Conservation (phyloP, 2,888 invertebrate species). For the Drosophila stalkeri region DNA sequence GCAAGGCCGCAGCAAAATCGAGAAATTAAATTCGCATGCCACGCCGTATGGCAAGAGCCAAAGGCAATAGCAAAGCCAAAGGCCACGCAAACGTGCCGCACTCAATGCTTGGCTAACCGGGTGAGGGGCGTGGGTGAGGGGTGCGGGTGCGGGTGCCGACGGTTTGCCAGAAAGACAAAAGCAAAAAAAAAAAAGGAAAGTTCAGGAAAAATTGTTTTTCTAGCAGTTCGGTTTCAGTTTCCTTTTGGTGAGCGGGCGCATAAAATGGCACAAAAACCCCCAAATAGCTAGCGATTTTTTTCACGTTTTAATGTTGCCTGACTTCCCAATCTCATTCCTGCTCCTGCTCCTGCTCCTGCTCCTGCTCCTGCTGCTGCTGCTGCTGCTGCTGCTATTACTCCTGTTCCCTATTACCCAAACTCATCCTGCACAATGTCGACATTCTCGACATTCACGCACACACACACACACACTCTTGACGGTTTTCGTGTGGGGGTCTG, state of each 20-base stretch:
- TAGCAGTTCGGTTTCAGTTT: constrained; percentile 71
- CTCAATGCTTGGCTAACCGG: neutral
- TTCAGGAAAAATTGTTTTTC: constrained; percentile 76
- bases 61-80: constrained; percentile 53
- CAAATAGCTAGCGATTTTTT: constrained; percentile 76
- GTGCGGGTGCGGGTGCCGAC: neutral
- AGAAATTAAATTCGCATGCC: constrained; percentile 73
- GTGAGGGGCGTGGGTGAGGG: constrained; percentile 6
- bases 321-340: constrained; percentile 22
- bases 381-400: neutral
- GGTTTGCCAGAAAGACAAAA: constrained; percentile 49
- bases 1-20: constrained; percentile 79
- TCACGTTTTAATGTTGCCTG: constrained; percentile 75
- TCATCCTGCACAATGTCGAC: constrained; percentile 23
- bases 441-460: constrained; percentile 42
- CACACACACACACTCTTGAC: constrained; percentile 34
- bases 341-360: constrained; percentile 10
- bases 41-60: constrained; percentile 61
- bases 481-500: constrained; percentile 56
- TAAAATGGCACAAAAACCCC: constrained; percentile 65
- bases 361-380: constrained; percentile 4
- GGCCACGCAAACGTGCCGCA: constrained; percentile 64
- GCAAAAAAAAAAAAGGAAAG: constrained; percentile 48
- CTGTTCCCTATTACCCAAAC: constrained; percentile 13
- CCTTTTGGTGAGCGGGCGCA: constrained; percentile 56